A percentile compares a stretch with the other conserved stretches of the same genome.
Evolutionary conservation across 2,888 invertebrate species (phyloP).

Genomic region (Dicycla oo): DNA sequence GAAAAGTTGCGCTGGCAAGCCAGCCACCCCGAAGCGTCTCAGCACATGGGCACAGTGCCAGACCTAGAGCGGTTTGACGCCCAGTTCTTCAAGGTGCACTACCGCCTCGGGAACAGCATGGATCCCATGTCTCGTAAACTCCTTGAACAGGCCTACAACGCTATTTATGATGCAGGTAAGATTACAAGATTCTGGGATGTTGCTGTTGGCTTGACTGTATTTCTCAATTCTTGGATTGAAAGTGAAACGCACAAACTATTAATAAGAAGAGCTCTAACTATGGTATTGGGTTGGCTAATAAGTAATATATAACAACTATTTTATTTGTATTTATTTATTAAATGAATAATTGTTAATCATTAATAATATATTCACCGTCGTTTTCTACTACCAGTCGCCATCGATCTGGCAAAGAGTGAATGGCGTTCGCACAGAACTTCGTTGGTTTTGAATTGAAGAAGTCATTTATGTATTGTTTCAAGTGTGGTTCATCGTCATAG

Average conservation of each 20-base stretch:
- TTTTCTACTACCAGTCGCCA: no score
- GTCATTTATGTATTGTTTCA: no score
- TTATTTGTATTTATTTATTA: no score
- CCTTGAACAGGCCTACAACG: constrained; percentile 93
- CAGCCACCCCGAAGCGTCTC: constrained; percentile 86
- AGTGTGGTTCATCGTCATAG: no score
- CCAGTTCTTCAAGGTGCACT: constrained; percentile 92
- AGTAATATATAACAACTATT: no score
- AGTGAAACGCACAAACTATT: neutral
- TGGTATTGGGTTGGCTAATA: no score
- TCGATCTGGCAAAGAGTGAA: no score
- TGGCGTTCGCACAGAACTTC: no score
- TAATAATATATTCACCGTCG: no score
- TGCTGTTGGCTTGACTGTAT: neutral
- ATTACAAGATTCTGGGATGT: no score
- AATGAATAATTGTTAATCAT: no score
- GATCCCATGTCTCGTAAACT: constrained; percentile 91
- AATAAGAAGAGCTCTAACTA: neutral
- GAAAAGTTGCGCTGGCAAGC: constrained; percentile 84
- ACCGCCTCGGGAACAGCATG: constrained; percentile 88
- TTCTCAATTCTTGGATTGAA: neutral
- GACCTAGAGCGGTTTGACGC: constrained; percentile 92
- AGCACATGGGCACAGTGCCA: constrained; percentile 91
- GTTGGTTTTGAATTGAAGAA: no score
- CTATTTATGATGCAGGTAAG: constrained; percentile 88